Conservation (phyloP, 2,797 vertebrate species). For the Neosilurus mollespiculum region DNA sequence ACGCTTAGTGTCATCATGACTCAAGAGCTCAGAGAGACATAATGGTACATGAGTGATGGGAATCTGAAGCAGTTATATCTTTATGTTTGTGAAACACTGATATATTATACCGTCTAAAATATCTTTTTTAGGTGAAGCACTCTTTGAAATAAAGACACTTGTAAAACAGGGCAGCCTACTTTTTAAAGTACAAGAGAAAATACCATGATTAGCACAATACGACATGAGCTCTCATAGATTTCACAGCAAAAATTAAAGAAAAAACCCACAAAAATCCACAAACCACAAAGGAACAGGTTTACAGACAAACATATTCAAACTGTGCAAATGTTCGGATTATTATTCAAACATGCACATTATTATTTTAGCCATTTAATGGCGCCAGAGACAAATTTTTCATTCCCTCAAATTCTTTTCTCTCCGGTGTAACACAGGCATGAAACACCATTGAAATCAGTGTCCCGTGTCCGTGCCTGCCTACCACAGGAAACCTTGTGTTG, state of each 20-base stretch:
- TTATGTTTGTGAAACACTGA: background rate
- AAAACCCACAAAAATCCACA: background rate
- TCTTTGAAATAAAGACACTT: slow-evolving; percentile 19
- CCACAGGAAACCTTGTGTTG: too few relatives aligned
- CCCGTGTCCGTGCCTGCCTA: too few relatives aligned
- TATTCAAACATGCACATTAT: background rate
- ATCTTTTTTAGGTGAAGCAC: slow-evolving; percentile 19
- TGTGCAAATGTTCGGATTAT: background rate
- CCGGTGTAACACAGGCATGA: too few relatives aligned
- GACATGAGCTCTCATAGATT: background rate
- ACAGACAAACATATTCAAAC: background rate
- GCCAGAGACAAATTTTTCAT: too few relatives aligned
- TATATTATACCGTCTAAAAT: slow-evolving; percentile 8
- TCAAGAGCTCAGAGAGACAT: slow-evolving; percentile 39
- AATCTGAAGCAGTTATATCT: slow-evolving; percentile 3
- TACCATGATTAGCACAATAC: background rate
- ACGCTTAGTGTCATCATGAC: slow-evolving; percentile 25
- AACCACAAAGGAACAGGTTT: background rate
- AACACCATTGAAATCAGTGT: too few relatives aligned
- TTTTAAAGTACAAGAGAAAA: slow-evolving; percentile 23
- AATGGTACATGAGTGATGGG: slow-evolving; percentile 25
- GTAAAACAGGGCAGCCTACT: slow-evolving; percentile 55
- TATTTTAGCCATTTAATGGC: too few relatives aligned
- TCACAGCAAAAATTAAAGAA: background rate
- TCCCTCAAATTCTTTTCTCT: too few relatives aligned